A percentile compares a stretch with the other conserved stretches of the same genome.
Conservation (phyloP, 1,140 invertebrate species). For the Propsilocerus akamusi region DNA sequence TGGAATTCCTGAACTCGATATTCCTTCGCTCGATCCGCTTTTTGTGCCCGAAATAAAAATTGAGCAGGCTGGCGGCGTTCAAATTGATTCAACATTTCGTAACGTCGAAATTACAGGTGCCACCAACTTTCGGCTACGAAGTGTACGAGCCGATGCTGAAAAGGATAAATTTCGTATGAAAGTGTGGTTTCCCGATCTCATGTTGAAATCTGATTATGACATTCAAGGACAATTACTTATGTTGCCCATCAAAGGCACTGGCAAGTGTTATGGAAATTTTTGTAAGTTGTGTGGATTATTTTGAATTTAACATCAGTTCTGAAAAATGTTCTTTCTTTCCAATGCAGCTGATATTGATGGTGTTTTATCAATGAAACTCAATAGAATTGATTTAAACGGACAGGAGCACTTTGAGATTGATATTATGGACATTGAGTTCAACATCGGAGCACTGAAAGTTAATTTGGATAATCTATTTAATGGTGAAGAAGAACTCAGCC, state of each 20-base stretch:
- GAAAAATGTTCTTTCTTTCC: slow-evolving; percentile 8
- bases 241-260: slow-evolving; percentile 37
- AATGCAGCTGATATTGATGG: slow-evolving; percentile 41
- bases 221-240: slow-evolving; percentile 39
- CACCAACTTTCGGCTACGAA: slow-evolving; percentile 14
- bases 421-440: slow-evolving; percentile 40
- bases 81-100: slow-evolving; percentile 16
- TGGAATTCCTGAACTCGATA: slow-evolving; percentile 41
- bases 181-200: slow-evolving; percentile 31
- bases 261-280: slow-evolving; percentile 30
- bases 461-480: slow-evolving; percentile 48
- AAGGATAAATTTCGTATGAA: slow-evolving; percentile 29
- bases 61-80: slow-evolving; percentile 20
- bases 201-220: slow-evolving; percentile 30
- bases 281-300: slow-evolving; percentile 24
- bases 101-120: slow-evolving; percentile 17
- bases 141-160: slow-evolving; percentile 25
- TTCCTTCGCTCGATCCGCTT: slow-evolving; percentile 41
- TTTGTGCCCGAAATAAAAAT: slow-evolving; percentile 28
- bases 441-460: slow-evolving; percentile 35
- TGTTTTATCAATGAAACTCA: slow-evolving; percentile 31
- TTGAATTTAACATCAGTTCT: not conserved
- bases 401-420: slow-evolving; percentile 26
- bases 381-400: slow-evolving; percentile 26
- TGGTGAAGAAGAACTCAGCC: slow-evolving; percentile 40